Percentiles rank a stretch among this genome's conserved stretches.
Conservation (phyloP, 2,113 vertebrate species). For the Poicephalus meyeri region DNA sequence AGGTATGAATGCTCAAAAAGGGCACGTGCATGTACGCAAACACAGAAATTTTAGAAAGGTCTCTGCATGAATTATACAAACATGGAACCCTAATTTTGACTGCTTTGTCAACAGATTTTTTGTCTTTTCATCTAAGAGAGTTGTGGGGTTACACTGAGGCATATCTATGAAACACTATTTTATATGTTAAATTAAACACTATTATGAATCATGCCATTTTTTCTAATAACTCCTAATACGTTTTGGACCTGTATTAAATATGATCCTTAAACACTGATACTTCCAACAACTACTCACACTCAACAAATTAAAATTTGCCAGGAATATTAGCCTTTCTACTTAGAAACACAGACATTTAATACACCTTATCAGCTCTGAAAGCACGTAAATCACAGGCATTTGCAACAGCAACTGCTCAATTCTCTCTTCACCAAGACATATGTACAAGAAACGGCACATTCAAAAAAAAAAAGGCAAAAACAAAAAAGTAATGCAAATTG, state of each 20-base stretch:
- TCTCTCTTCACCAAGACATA: not conserved
- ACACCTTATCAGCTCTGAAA: not conserved
- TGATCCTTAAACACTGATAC: not conserved
- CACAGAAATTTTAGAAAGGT: not conserved
- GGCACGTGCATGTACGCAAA: rapidly evolving
- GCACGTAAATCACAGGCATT: not conserved
- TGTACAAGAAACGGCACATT: not conserved
- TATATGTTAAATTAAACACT: not conserved
- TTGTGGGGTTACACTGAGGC: not conserved
- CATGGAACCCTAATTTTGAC: not conserved
- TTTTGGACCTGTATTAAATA: not conserved
- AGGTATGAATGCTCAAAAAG: not conserved
- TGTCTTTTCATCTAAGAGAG: not conserved
- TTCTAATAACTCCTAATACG: not conserved
- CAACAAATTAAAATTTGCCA: not conserved
- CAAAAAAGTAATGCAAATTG: not conserved
- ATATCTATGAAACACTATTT: not conserved
- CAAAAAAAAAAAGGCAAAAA: not conserved
- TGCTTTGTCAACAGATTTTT: not conserved
- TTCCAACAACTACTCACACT: not conserved
- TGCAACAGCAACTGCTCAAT: not conserved
- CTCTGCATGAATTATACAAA: not conserved
- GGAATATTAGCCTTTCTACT: not conserved
- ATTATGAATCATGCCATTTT: not conserved
- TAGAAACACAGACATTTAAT: not conserved